These are phyloP conservation scores for Cisticola juncidis DNA, from an alignment of 2,113 vertebrate genomes.

Conservation along the genomic window DNA sequence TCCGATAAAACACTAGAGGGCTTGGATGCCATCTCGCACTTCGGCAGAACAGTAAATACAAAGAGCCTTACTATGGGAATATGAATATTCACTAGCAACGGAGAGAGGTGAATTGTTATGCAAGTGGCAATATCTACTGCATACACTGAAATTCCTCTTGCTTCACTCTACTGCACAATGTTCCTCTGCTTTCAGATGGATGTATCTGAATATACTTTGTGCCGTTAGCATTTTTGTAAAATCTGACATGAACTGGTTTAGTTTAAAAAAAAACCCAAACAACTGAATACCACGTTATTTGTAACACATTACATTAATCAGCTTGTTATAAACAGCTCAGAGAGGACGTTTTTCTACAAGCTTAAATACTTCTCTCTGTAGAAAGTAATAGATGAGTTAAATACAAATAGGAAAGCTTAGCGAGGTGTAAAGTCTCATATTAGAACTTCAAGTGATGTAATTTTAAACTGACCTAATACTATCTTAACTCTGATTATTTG, in stretches of 20 bases:
- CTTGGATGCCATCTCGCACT: conserved; percentile 35
- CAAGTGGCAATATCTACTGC: conserved; percentile 61
- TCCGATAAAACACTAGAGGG: conserved; percentile 62
- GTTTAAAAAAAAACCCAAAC: not conserved
- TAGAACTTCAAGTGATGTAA: not conserved
- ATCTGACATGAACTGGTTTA: not conserved
- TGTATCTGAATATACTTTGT: not conserved
- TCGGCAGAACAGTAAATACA: conserved; percentile 43
- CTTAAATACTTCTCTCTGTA: conserved; percentile 13
- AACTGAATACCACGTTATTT: conserved; percentile 3
- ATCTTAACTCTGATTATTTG: conserved; percentile 6
- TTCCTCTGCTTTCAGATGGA: conserved; percentile 4
- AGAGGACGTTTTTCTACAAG: conserved; percentile 30
- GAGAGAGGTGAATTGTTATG: conserved; percentile 70
- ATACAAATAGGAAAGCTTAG: conserved; percentile 9
- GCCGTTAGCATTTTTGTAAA: not conserved
- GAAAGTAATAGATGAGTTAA: not conserved
- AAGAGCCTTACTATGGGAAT: conserved; percentile 51
- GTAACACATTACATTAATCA: conserved; percentile 48
- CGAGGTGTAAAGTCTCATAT: not conserved
- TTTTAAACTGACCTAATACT: conserved; percentile 50
- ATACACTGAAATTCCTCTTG: conserved; percentile 56
- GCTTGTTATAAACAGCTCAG: conserved; percentile 13
- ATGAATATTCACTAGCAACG: conserved; percentile 75
- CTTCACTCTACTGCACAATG: conserved; percentile 43